Conservation (phyloP, 1,140 invertebrate species). For the Andricus grossulariae region DNA sequence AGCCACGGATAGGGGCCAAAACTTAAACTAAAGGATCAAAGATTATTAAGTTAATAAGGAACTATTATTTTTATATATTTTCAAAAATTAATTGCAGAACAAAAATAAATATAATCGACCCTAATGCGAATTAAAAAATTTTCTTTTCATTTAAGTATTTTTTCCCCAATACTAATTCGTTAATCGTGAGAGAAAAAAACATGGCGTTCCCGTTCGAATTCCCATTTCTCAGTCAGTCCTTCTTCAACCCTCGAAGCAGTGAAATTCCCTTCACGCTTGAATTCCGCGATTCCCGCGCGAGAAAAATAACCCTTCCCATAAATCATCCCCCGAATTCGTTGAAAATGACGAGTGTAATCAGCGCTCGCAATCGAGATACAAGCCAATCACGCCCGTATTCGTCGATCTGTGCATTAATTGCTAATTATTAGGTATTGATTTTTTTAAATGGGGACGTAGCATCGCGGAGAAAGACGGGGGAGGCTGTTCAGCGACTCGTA, state of each 20-base stretch:
- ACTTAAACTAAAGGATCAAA: too few species aligned
- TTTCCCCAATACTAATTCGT: too few species aligned
- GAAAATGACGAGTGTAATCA: constrained; percentile 3
- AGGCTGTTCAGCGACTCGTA: constrained; percentile 50
- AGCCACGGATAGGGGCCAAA: too few species aligned
- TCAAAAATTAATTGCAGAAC: too few species aligned
- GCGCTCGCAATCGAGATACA: not conserved
- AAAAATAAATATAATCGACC: too few species aligned
- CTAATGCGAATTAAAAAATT: too few species aligned
- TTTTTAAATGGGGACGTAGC: constrained; percentile 69
- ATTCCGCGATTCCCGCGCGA: constrained; percentile 1
- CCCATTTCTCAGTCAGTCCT: not conserved
- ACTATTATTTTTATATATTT: too few species aligned
- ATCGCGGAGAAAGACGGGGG: constrained; percentile 49
- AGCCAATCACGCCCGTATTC: constrained; percentile 29
- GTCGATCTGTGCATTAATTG: constrained; percentile 66
- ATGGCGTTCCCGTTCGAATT: not conserved
- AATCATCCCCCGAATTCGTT: not conserved
- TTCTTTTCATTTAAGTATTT: too few species aligned
- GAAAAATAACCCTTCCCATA: not conserved
- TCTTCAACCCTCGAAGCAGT: not conserved
- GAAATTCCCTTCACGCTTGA: not conserved
- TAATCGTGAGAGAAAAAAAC: too few species aligned
- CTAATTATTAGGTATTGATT: constrained; percentile 76
- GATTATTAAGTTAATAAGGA: too few species aligned